A percentile compares a stretch with the other conserved stretches of the same genome.
Evolutionary conservation across 2,888 invertebrate genomes (phyloP).

Genomic region (Lasioglossum figueresi): DNA sequence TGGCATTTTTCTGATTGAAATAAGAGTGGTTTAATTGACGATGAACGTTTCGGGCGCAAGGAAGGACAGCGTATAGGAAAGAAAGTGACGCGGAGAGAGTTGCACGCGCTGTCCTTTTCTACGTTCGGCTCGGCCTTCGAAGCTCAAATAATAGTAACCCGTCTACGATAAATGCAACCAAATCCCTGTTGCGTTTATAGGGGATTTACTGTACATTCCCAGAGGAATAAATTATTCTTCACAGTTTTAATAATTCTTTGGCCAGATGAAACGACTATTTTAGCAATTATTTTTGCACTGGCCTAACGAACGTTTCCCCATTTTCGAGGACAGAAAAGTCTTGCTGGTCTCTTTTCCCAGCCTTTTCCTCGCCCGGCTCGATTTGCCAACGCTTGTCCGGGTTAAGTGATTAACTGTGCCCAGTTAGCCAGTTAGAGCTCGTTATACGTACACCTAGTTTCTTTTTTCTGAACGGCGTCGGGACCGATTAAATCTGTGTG

Average conservation of each 20-base stretch:
- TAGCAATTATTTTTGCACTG: not conserved
- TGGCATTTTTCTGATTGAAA: too few relatives aligned
- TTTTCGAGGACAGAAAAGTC: not conserved
- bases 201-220: too few relatives aligned
- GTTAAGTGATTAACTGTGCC: slow-evolving; percentile 56
- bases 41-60: too few relatives aligned
- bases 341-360: not conserved
- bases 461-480: slow-evolving; percentile 36
- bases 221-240: too few relatives aligned
- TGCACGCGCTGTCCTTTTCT: too few relatives aligned
- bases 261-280: not conserved
- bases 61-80: too few relatives aligned
- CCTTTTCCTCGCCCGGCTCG: slow-evolving; percentile 18
- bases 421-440: slow-evolving; percentile 36
- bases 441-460: slow-evolving; percentile 35
- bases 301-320: not conserved
- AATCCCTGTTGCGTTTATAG: too few relatives aligned
- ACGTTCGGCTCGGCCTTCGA: too few relatives aligned
- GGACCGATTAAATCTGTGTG: slow-evolving; percentile 61
- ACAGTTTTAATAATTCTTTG: not conserved
- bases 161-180: too few relatives aligned
- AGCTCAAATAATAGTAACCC: too few relatives aligned
- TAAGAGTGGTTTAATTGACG: too few relatives aligned
- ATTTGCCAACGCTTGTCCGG: slow-evolving; percentile 41
- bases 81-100: too few relatives aligned